Percentiles rank a stretch among this genome's conserved stretches.
Conservation (phyloP, 2,888 invertebrate species). For the Calameuta pallipes region DNA sequence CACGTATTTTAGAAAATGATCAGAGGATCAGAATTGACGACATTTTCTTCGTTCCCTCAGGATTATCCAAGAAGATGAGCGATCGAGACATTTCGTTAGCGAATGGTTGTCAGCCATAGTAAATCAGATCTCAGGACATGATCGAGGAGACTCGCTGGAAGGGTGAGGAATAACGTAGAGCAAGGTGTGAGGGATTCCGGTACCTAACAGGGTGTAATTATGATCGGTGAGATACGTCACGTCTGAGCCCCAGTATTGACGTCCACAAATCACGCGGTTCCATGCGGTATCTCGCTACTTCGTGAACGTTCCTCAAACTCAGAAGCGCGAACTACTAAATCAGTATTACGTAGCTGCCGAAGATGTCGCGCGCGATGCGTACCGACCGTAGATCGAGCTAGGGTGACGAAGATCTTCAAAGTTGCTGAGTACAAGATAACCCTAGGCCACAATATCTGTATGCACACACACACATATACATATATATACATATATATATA, state of each 20-base stretch:
- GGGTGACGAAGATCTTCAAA: background rate
- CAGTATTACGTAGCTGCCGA: constrained; percentile 9
- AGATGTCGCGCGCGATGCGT: background rate
- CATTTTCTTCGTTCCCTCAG: background rate
- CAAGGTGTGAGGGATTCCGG: constrained; percentile 33
- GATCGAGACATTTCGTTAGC: constrained; percentile 17
- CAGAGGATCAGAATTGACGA: background rate
- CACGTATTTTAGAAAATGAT: background rate
- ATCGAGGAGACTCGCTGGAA: constrained; percentile 1
- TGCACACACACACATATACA: background rate
- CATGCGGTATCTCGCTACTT: constrained; percentile 54
- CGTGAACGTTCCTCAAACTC: constrained; percentile 40
- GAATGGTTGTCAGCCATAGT: constrained; percentile 15
- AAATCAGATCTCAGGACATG: constrained; percentile 20
- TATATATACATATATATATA: too few species aligned
- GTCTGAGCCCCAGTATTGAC: constrained; percentile 62
- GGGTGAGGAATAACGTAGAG: background rate
- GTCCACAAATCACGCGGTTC: constrained; percentile 62
- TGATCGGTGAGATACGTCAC: constrained; percentile 67
- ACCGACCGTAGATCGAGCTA: background rate
- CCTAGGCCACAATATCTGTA: background rate
- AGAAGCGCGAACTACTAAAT: constrained; percentile 42
- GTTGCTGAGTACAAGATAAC: background rate
- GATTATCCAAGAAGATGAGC: background rate
- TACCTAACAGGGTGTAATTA: constrained; percentile 63